Percentiles rank a stretch among this genome's conserved stretches.
phyloP scores from a whole-genome alignment of 2,888 invertebrate species.

The Caenorhabditis panamensis region DNA sequence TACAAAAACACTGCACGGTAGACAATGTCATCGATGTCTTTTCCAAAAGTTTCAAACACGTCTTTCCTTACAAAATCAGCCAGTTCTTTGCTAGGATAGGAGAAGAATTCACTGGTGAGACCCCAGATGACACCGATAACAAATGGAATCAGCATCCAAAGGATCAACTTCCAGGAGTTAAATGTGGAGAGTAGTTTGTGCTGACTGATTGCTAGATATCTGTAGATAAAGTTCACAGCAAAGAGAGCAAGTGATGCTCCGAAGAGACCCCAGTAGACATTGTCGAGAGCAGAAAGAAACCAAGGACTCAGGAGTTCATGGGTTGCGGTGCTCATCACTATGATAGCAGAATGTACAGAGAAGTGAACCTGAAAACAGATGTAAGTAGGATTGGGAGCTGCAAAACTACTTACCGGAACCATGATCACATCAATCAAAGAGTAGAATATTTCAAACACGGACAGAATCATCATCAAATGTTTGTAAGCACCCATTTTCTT shows the following conservation, averaged over 20 bases:
- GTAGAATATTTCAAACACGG: background rate
- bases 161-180: background rate
- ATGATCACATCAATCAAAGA: background rate
- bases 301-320: background rate
- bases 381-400: too few relatives aligned
- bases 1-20: constrained; percentile 25
- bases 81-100: constrained; percentile 9
- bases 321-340: background rate
- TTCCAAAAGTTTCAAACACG: constrained; percentile 3
- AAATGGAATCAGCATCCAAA: constrained; percentile 19
- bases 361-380: background rate
- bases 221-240: constrained; percentile 16
- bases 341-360: background rate
- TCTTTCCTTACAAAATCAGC: constrained; percentile 24
- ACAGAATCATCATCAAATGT: background rate
- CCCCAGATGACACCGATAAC: constrained; percentile 15
- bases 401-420: background rate
- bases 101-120: background rate
- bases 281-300: background rate
- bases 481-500: constrained; percentile 3
- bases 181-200: background rate
- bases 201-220: background rate
- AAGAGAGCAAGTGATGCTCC: background rate
- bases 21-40: constrained; percentile 28
- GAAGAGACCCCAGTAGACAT: background rate